Evolutionary conservation across 2,113 vertebrate genomes (phyloP), one percentile per base, ranked within the genome.

Genomic region (Siniperca knerii): DNA sequence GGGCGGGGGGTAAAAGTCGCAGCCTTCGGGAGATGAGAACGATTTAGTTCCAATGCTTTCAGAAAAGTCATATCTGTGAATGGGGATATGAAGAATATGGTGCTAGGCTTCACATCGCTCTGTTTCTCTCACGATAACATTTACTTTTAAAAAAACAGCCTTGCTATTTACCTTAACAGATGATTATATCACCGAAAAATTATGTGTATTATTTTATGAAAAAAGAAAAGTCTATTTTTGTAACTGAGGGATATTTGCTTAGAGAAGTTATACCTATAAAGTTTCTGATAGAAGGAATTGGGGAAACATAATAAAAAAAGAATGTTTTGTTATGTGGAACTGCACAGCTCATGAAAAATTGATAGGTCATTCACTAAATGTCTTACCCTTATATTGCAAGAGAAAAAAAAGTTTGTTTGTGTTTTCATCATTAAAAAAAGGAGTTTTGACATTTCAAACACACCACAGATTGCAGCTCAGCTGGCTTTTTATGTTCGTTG

Each of bases 181-280:
- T 79, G 88, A 94, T 89, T 93, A 94, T 94, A 94, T 94, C 89
- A 93, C 92, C 82, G 84, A 91, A 89, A 92, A 93, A 84, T 88
- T 72, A 88, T 94, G 93, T 95, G 91, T 93, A 94, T 95, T 95
- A 95, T 96, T 96, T 96, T 96, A 94, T 92, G 94, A 92, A 90
- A 90, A 93, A 89, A 93, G 68, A 95, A 92, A 92, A 91, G 91
- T 96, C 85, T 96, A 95, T 96, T 96, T 96, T 96, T 96, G 92
- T 96, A 96, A 95, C 83, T 58, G 92, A 95, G 88, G 87, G 86
- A 92, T 91, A 82, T 95, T 94, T 94, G 94, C 90, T 92, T 90
- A 92, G 91, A 94, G 84, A 90, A 75, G 85, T 92, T 92, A 84
- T 89, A 93, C 81, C 84, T 90, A 85, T 90, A 70, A 77, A 57